Evolutionary conservation across 2,113 vertebrate genomes (phyloP).

Genomic region (Isichthys henryi): DNA sequence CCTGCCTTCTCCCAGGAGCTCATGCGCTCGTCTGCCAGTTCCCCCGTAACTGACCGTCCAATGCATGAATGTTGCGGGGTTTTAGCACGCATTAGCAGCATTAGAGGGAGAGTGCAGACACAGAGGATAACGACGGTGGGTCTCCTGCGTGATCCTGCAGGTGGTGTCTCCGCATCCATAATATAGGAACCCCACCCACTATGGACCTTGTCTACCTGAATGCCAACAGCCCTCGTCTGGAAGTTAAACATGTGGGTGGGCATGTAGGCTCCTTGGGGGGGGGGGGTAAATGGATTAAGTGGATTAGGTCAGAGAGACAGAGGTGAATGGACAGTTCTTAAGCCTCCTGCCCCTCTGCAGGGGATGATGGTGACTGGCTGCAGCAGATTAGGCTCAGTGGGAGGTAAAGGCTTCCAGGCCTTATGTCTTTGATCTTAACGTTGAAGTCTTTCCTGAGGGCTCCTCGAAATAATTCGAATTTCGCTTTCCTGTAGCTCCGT

Average conservation of each 20-base stretch:
- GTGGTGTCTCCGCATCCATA: not conserved
- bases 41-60: not conserved
- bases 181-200: not conserved
- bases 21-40: not conserved
- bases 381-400: not conserved
- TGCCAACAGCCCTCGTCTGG: not conserved
- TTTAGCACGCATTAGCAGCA: not conserved
- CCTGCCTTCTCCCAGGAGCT: not conserved
- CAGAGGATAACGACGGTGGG: not conserved
- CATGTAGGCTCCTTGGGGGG: not conserved
- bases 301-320: slow-evolving; percentile 13
- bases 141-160: not conserved
- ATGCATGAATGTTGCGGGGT: not conserved
- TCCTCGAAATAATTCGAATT: not conserved
- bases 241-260: not conserved
- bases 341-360: not conserved
- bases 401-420: not conserved
- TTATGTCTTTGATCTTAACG: not conserved
- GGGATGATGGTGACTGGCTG: not conserved
- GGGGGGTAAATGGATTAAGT: slow-evolving; percentile 9
- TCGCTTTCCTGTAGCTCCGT: not conserved
- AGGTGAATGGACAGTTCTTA: not conserved
- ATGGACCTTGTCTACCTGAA: not conserved
- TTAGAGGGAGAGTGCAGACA: not conserved
- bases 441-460: not conserved